Conservation (phyloP, 53 echinoderm and acorn worm species). For the Luidia sarsii region DNA sequence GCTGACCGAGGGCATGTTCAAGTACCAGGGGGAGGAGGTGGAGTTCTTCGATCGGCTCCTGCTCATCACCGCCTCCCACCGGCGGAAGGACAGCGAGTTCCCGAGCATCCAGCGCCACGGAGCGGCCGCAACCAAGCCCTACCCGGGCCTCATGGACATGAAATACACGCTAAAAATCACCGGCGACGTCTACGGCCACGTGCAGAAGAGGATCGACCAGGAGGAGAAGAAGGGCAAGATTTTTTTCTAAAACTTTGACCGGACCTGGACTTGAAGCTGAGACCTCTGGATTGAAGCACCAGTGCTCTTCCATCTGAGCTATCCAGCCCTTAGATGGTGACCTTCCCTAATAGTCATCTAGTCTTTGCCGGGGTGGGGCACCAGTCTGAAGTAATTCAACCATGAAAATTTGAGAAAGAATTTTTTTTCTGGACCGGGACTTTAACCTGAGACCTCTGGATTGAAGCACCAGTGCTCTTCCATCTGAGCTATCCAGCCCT, state of each 20-base stretch:
- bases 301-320: too few relatives aligned
- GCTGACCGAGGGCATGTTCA: slow-evolving; percentile 96
- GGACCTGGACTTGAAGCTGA: too few relatives aligned
- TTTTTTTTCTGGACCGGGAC: too few relatives aligned
- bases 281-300: too few relatives aligned
- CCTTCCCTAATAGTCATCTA: too few relatives aligned
- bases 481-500: too few relatives aligned
- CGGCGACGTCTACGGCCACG: slow-evolving; percentile 78
- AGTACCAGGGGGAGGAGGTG: slow-evolving; percentile 92
- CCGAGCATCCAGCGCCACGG: slow-evolving; percentile 96
- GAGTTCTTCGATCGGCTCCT: slow-evolving; percentile 95
- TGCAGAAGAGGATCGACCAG: slow-evolving; percentile 48
- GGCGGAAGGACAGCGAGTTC: slow-evolving; percentile 75
- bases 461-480: too few relatives aligned
- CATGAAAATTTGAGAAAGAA: too few relatives aligned
- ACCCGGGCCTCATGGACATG: slow-evolving; percentile 82
- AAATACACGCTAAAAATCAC: slow-evolving; percentile 88
- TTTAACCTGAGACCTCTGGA: too few relatives aligned
- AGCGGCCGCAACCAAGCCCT: slow-evolving; percentile 69
- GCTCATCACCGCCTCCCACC: slow-evolving; percentile 84
- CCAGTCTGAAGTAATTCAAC: too few relatives aligned
- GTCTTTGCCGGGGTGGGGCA: too few relatives aligned
- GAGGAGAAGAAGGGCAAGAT: slow-evolving; percentile 46
- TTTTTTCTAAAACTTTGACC: slow-evolving; percentile 30
- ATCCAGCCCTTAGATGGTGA: too few relatives aligned